These are phyloP conservation scores for Eilema caniola DNA, from an alignment of 2,888 invertebrate species.

Conservation along the genomic window DNA sequence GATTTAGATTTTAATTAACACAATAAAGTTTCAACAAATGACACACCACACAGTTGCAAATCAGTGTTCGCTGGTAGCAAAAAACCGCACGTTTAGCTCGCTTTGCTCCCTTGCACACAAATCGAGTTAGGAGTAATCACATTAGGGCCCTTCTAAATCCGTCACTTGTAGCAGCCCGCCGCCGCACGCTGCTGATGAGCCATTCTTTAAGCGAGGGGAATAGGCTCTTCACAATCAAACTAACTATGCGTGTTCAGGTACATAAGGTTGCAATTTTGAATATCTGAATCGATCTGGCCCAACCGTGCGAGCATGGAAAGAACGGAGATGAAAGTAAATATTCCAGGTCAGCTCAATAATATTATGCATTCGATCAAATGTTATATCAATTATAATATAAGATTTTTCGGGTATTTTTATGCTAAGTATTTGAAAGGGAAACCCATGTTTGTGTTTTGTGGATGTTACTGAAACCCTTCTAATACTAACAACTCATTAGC, in stretches of 20 bases:
- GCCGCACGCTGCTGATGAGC: slow-evolving; percentile 66
- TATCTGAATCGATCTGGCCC: neutral
- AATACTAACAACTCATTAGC: too few species aligned
- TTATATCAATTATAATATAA: too few species aligned
- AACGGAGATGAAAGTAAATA: neutral
- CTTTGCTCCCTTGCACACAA: slow-evolving; percentile 53
- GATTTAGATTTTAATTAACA: slow-evolving; percentile 23
- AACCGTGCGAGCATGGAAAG: neutral
- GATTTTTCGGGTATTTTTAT: too few species aligned
- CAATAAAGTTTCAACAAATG: slow-evolving; percentile 14
- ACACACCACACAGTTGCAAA: slow-evolving; percentile 27
- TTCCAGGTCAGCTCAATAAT: too few species aligned
- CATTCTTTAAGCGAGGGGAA: slow-evolving; percentile 67
- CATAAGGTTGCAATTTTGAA: slow-evolving; percentile 8
- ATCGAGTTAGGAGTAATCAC: slow-evolving; percentile 73
- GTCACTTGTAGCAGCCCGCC: slow-evolving; percentile 59
- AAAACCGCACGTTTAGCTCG: slow-evolving; percentile 30
- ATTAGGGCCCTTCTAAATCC: slow-evolving; percentile 66
- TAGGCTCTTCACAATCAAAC: slow-evolving; percentile 23
- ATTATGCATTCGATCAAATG: neutral
- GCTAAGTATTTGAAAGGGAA: too few species aligned
- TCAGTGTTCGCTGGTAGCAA: slow-evolving; percentile 32
- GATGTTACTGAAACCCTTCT: too few species aligned
- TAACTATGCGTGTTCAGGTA: slow-evolving; percentile 22
- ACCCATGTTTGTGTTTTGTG: too few species aligned